Conservation (phyloP, 2,113 vertebrate genomes). For the Oxygymnocypris stewartii region DNA sequence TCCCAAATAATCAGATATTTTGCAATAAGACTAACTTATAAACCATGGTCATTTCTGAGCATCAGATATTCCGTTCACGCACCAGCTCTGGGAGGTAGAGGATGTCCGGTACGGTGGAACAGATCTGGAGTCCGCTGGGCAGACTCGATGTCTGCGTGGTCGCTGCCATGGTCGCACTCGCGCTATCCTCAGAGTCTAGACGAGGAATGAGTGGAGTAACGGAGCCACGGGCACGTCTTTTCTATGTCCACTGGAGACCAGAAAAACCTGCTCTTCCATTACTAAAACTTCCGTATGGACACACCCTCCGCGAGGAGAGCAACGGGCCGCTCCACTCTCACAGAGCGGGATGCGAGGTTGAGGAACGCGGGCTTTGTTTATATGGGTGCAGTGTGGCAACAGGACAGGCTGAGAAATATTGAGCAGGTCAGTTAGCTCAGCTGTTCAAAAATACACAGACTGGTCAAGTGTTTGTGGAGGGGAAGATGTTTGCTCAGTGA, state of each 20-base stretch:
- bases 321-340: neutral
- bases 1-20: neutral
- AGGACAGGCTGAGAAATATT: slow-evolving; percentile 15
- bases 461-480: neutral
- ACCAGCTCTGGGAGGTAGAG: slow-evolving; percentile 77
- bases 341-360: neutral
- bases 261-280: slow-evolving; percentile 66
- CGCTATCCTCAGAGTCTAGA: slow-evolving; percentile 47
- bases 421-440: neutral
- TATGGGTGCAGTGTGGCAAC: neutral
- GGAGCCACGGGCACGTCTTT: slow-evolving; percentile 59
- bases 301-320: slow-evolving; percentile 60
- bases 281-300: slow-evolving; percentile 47
- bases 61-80: neutral
- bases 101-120: slow-evolving; percentile 71
- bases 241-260: slow-evolving; percentile 45
- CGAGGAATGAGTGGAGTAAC: slow-evolving; percentile 37
- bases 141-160: slow-evolving; percentile 67
- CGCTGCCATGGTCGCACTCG: slow-evolving; percentile 67
- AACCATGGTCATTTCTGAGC: neutral
- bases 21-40: neutral
- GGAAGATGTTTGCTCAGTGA: neutral
- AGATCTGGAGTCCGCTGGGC: slow-evolving; percentile 72
- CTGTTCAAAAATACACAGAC: slow-evolving; percentile 3
- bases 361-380: neutral